Evolutionary conservation across 2,113 vertebrate species (phyloP).

Genomic region (Neogobius melanostomus): DNA sequence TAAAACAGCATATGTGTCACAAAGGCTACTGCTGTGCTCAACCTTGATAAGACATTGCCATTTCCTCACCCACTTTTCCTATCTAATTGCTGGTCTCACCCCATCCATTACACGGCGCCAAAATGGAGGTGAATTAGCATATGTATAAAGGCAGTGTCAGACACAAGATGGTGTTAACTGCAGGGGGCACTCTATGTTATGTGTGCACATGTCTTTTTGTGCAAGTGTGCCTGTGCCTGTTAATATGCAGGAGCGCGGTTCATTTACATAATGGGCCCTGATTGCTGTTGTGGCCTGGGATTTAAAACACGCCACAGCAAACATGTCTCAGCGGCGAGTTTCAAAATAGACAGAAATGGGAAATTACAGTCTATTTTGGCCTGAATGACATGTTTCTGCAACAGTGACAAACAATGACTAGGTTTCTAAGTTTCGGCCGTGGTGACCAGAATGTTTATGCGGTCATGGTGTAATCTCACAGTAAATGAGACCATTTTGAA

Average conservation of each 20-base stretch:
- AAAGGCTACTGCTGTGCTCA: conserved; percentile 19
- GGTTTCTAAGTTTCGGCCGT: not conserved
- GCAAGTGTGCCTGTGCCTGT: conserved; percentile 9
- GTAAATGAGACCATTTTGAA: conserved; percentile 4
- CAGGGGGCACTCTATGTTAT: conserved; percentile 43
- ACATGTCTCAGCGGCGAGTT: conserved; percentile 17
- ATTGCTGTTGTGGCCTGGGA: conserved; percentile 22
- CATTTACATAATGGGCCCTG: conserved; percentile 18
- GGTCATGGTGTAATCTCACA: conserved; percentile 5
- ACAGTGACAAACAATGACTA: conserved; percentile 5
- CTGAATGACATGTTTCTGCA: not conserved
- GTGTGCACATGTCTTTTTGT: conserved; percentile 27
- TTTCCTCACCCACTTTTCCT: conserved; percentile 24
- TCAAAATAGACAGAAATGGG: conserved; percentile 1
- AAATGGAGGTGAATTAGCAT: conserved; percentile 70
- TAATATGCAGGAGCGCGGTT: conserved; percentile 38
- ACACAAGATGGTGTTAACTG: conserved; percentile 70
- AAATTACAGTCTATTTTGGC: not conserved
- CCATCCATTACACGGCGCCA: conserved; percentile 57
- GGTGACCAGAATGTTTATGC: conserved; percentile 5
- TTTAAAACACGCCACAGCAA: conserved; percentile 24
- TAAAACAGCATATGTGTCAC: conserved; percentile 29
- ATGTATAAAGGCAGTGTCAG: conserved; percentile 66
- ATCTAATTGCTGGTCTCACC: conserved; percentile 60
- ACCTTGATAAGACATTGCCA: conserved; percentile 29